phyloP scores from a whole-genome alignment of 2,888 invertebrate species.

The Agriotes lineatus region DNA sequence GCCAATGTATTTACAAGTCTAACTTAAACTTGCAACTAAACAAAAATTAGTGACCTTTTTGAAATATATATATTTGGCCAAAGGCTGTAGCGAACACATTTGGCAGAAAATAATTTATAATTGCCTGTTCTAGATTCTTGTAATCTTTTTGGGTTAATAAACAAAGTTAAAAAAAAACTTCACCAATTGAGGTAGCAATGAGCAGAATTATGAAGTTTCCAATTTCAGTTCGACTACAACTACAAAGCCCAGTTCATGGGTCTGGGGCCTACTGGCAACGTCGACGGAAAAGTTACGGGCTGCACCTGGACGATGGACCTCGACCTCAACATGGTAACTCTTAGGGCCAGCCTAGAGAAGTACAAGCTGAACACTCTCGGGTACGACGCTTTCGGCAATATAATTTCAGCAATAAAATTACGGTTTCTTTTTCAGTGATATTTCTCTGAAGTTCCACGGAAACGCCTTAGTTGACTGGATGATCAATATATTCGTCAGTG shows the following conservation, averaged over 20 bases:
- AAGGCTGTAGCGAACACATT: no score
- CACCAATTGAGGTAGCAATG: no score
- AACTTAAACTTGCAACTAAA: no score
- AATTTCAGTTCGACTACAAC: constrained; percentile 67
- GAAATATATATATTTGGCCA: no score
- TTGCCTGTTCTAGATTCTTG: not conserved
- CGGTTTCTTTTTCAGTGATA: not conserved
- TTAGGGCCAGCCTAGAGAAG: constrained; percentile 8
- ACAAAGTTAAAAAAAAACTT: constrained; percentile 48
- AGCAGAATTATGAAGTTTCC: no score
- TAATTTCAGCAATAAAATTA: no score
- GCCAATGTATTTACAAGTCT: no score
- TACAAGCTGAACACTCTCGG: constrained; percentile 19
- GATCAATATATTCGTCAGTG: not conserved
- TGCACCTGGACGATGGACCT: constrained; percentile 16
- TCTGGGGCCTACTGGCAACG: constrained; percentile 69
- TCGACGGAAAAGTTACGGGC: constrained; percentile 58
- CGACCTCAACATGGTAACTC: constrained; percentile 5
- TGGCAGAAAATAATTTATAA: not conserved
- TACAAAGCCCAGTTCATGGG: constrained; percentile 69
- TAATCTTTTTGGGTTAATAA: no score
- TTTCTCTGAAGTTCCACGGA: not conserved
- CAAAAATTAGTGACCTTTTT: no score
- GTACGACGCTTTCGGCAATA: no score
- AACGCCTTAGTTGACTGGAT: constrained; percentile 1